Evolutionary conservation across 2,113 vertebrate species (phyloP).

Genomic region (crab-eating macaque (Macaca fascicularis)): DNA sequence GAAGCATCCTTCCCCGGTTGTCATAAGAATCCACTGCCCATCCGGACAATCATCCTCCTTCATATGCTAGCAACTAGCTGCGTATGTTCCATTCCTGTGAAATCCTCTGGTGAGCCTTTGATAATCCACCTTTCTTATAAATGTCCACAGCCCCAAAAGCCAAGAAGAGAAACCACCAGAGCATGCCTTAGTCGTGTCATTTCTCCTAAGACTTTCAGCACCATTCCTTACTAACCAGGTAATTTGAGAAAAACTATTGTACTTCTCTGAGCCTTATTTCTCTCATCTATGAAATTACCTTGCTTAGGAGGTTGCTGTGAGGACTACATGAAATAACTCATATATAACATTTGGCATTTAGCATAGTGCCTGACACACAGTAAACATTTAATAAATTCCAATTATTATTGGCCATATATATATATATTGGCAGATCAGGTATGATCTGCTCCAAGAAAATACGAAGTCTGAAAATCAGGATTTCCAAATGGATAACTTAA

Average conservation of each 20-base stretch:
- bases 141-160: not conserved
- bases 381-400: constrained; percentile 44
- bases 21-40: not conserved
- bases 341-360: not conserved
- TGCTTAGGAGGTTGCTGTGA: not conserved
- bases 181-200: not conserved
- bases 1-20: not conserved
- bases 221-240: not conserved
- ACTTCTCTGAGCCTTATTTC: not conserved
- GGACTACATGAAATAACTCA: not conserved
- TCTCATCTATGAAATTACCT: constrained; percentile 27
- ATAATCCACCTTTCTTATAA: not conserved
- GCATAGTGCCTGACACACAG: not conserved
- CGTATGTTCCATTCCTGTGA: not conserved
- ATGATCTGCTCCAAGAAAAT: not conserved
- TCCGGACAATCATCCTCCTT: not conserved
- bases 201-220: not conserved
- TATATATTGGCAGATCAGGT: not conserved
- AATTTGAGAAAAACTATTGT: not conserved
- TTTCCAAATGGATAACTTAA: not conserved
- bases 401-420: not conserved
- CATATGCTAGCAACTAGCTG: not conserved
- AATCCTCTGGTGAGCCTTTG: not conserved
- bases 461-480: not conserved
- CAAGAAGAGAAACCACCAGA: not conserved